Evolutionary conservation across 2,888 invertebrate species (phyloP).

Genomic region (Yponomeuta plumbellus): DNA sequence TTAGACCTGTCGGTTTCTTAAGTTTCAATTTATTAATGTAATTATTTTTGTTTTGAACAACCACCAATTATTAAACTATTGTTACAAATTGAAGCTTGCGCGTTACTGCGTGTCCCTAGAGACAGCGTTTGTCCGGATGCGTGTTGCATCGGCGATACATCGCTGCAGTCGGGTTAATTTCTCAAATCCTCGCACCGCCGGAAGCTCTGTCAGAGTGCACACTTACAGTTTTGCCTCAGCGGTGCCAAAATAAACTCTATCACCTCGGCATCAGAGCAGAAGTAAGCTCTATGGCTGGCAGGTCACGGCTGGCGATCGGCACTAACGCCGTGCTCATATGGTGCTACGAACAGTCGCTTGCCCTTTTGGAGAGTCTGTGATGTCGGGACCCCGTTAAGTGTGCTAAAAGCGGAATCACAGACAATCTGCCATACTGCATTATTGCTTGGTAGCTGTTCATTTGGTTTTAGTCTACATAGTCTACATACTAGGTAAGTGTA

Average conservation of each 20-base stretch:
- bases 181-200: slow-evolving; percentile 26
- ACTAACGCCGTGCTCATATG: not conserved
- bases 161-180: slow-evolving; percentile 28
- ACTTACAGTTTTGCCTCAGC: not conserved
- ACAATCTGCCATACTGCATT: not conserved
- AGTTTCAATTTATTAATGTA: too few relatives aligned
- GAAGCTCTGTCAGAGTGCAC: slow-evolving; percentile 23
- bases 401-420: not conserved
- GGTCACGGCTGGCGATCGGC: not conserved
- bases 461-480: too few relatives aligned
- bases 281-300: slow-evolving; percentile 22
- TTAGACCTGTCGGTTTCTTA: too few relatives aligned
- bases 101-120: not conserved
- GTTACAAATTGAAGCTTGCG: not conserved
- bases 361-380: not conserved
- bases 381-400: not conserved
- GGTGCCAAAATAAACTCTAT: not conserved
- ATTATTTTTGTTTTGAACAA: too few relatives aligned
- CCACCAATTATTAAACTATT: too few relatives aligned
- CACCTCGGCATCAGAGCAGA: slow-evolving; percentile 17
- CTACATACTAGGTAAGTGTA: too few relatives aligned
- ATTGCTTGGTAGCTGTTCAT: too few relatives aligned
- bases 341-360: not conserved
- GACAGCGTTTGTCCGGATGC: not conserved
- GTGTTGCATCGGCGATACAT: slow-evolving; percentile 6